Conservation (phyloP, 1,140 invertebrate genomes). For the Aphis gossypii region DNA sequence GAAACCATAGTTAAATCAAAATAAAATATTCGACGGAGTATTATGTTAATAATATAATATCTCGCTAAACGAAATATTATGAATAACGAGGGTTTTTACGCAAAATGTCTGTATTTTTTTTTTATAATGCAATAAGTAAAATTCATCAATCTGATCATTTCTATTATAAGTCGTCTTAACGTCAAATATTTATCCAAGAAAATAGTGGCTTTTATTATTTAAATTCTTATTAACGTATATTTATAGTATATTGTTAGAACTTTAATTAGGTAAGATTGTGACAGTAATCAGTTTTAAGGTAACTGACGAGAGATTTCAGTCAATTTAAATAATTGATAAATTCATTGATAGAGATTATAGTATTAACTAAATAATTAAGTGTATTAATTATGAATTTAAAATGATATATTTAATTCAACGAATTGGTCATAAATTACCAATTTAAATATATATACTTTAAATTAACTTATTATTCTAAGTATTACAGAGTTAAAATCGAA, state of each 20-base stretch:
- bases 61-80: neutral
- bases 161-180: neutral
- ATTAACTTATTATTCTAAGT: neutral
- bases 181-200: neutral
- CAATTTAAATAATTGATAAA: neutral
- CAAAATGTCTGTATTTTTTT: neutral
- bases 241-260: neutral
- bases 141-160: neutral
- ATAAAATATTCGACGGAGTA: neutral
- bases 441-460: neutral
- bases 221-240: neutral
- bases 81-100: neutral
- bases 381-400: neutral
- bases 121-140: neutral
- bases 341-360: neutral
- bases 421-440: neutral
- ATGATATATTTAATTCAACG: neutral
- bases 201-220: neutral
- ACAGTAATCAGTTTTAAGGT: neutral
- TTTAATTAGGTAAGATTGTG: neutral
- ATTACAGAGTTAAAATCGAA: neutral
- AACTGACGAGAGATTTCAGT: neutral
- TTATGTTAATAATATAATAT: neutral
- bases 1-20: conserved; percentile 23
- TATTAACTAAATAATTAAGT: conserved; percentile 20